phyloP scores from a whole-genome alignment of 2,888 invertebrate genomes.

The Seira musarum region DNA sequence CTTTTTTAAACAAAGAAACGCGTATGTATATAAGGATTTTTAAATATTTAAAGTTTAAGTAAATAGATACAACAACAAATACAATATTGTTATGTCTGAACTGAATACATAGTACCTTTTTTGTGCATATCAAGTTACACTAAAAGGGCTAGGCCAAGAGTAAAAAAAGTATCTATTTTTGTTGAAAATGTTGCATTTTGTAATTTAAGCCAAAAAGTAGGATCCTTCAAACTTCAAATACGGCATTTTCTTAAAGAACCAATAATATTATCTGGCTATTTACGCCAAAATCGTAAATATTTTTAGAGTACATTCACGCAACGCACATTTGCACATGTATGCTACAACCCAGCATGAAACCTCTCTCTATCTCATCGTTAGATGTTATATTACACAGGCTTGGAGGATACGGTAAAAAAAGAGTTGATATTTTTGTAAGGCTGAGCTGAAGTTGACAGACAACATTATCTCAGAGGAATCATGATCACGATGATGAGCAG shows the following conservation, averaged over 20 bases:
- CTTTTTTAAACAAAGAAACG: too few relatives aligned
- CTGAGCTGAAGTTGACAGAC: conserved; percentile 47
- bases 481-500: conserved; percentile 17
- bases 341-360: conserved; percentile 44
- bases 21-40: neutral
- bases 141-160: neutral
- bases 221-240: neutral
- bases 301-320: conserved; percentile 43
- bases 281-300: conserved; percentile 14
- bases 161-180: neutral
- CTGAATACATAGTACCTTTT: neutral
- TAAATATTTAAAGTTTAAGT: neutral
- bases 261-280: neutral
- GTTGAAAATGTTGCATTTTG: neutral
- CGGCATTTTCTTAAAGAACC: neutral
- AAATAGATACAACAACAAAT: neutral
- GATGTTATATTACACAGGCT: conserved; percentile 43
- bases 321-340: conserved; percentile 50
- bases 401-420: conserved; percentile 49
- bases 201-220: neutral
- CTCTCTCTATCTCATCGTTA: too few relatives aligned
- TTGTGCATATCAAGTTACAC: neutral
- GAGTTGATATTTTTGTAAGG: conserved; percentile 18
- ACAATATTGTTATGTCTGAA: neutral
- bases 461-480: conserved; percentile 27